Percentiles rank a stretch among this genome's conserved stretches.
Evolutionary conservation across 35 echinoderm and acorn worm genomes (phyloP).

Genomic region (Hemicentrotus pulcherrimus): DNA sequence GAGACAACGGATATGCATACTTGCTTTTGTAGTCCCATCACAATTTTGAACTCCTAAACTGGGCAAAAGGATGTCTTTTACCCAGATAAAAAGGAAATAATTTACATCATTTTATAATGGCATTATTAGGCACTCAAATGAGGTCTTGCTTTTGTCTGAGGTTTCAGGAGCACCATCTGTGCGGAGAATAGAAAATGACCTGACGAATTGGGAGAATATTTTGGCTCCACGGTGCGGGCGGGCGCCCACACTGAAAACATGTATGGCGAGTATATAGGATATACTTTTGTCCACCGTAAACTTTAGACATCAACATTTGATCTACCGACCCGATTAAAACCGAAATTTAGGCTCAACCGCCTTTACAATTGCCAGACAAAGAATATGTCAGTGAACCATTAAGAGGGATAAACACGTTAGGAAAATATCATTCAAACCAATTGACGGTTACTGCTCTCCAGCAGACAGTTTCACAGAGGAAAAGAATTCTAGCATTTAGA

Average conservation of each 20-base stretch:
- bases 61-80: not conserved
- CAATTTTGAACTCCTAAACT: not conserved
- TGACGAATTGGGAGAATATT: not conserved
- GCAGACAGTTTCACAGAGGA: not conserved
- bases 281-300: slow-evolving; percentile 3
- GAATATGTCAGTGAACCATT: not conserved
- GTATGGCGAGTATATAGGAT: not conserved
- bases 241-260: not conserved
- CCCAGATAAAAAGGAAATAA: not conserved
- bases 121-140: not conserved
- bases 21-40: not conserved
- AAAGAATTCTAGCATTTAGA: not conserved
- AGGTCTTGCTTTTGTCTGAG: not conserved
- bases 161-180: not conserved
- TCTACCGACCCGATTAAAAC: slow-evolving; percentile 37
- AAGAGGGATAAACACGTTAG: slow-evolving; percentile 32
- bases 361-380: slow-evolving; percentile 39
- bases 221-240: not conserved
- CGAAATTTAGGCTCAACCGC: slow-evolving; percentile 21
- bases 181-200: not conserved
- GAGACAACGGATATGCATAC: not conserved
- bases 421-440: not conserved
- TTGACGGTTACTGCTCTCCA: not conserved
- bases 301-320: slow-evolving; percentile 19
- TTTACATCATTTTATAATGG: not conserved